These are phyloP conservation scores for Leistus spinibarbis DNA, from an alignment of 2,888 invertebrate genomes.

Conservation along the genomic window DNA sequence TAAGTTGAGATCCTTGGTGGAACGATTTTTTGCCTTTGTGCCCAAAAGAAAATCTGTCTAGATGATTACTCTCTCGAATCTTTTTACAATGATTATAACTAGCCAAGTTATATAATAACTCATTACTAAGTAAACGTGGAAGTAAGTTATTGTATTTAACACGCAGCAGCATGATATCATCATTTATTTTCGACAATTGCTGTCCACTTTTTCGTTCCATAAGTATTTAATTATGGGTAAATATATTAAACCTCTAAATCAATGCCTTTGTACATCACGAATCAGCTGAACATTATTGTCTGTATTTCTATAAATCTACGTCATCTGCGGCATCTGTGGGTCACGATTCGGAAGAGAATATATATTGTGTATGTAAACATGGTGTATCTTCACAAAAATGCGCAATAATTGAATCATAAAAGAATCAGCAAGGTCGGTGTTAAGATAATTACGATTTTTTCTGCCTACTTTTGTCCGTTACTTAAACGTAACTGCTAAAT, in stretches of 20 bases:
- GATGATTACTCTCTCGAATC: background rate
- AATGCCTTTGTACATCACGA: slow-evolving; percentile 14
- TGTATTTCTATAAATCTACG: slow-evolving; percentile 28
- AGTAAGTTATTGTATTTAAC: background rate
- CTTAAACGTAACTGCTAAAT: slow-evolving; percentile 14
- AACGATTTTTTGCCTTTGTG: too few relatives aligned
- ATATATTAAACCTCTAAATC: slow-evolving; percentile 23
- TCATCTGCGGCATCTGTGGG: slow-evolving; percentile 19
- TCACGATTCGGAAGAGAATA: slow-evolving; percentile 19
- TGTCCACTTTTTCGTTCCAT: slow-evolving; percentile 1
- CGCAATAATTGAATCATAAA: slow-evolving; percentile 37
- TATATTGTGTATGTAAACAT: slow-evolving; percentile 25
- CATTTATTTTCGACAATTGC: slow-evolving; percentile 24
- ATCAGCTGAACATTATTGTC: slow-evolving; percentile 13
- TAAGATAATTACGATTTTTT: slow-evolving; percentile 8
- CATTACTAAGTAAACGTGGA: background rate
- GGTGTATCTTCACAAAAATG: slow-evolving; percentile 26
- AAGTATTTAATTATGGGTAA: slow-evolving; percentile 18
- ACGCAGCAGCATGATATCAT: slow-evolving; percentile 20
- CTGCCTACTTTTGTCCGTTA: slow-evolving; percentile 6
- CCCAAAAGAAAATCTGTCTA: too few relatives aligned
- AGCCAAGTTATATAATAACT: background rate
- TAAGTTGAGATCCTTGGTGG: too few relatives aligned
- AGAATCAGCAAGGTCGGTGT: slow-evolving; percentile 24
- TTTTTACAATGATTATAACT: background rate